These are phyloP conservation scores for Salminus brasiliensis DNA, from an alignment of 2,113 vertebrate genomes.

Conservation along the genomic window DNA sequence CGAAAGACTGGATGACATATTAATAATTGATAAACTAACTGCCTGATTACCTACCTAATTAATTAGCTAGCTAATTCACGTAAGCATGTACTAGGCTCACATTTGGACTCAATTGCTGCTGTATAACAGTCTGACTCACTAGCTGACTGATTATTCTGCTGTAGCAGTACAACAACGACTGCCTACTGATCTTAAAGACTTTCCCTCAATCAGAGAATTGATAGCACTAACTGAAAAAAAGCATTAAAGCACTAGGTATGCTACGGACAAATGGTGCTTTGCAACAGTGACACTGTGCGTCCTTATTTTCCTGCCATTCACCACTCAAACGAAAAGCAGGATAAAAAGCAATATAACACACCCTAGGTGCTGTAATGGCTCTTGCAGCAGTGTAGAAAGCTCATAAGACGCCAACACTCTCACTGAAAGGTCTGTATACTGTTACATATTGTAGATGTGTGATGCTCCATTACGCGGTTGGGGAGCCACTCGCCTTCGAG, in stretches of 20 bases:
- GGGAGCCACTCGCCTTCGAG: conserved; percentile 14
- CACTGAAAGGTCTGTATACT: conserved; percentile 13
- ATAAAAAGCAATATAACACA: conserved; percentile 4
- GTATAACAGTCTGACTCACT: too few relatives aligned
- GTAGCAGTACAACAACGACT: too few relatives aligned
- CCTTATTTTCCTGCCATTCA: background rate
- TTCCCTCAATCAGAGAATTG: too few relatives aligned
- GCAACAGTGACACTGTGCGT: background rate
- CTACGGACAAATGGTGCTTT: background rate
- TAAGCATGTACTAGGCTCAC: too few relatives aligned
- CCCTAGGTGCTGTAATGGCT: conserved; percentile 25
- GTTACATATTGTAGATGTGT: conserved; percentile 30
- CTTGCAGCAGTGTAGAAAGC: conserved; percentile 16
- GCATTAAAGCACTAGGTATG: background rate
- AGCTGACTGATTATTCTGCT: too few relatives aligned
- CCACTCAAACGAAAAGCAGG: background rate
- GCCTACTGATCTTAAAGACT: too few relatives aligned
- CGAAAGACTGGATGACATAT: background rate
- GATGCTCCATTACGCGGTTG: conserved; percentile 11
- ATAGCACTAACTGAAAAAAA: too few relatives aligned
- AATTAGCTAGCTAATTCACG: too few relatives aligned
- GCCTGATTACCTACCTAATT: background rate
- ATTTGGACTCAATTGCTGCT: too few relatives aligned
- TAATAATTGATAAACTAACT: too few relatives aligned
- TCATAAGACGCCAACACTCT: background rate